phyloP scores from a whole-genome alignment of 1,140 invertebrate species.

The Sipha flava region DNA sequence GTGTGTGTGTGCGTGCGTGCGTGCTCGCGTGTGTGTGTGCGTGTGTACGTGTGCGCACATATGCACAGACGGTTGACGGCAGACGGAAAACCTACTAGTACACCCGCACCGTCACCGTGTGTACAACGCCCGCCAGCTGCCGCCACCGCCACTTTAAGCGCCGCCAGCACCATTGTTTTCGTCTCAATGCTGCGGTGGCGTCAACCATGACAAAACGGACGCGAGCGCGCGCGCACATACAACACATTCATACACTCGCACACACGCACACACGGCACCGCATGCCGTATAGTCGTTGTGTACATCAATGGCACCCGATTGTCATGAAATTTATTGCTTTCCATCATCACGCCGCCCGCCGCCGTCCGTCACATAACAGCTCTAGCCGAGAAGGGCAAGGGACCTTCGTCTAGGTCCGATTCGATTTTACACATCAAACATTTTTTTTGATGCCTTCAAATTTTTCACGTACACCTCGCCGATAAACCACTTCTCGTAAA shows the following conservation, averaged over 20 bases:
- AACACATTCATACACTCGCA: too few relatives aligned
- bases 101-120: neutral
- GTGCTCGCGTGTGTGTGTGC: neutral
- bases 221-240: neutral
- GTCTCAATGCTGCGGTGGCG: conserved; percentile 10
- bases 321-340: conserved; percentile 22
- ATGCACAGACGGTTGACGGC: neutral
- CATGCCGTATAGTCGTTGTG: neutral
- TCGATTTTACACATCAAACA: neutral
- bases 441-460: neutral
- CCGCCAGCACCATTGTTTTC: conserved; percentile 4
- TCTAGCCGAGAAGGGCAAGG: neutral
- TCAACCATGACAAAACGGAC: conserved; percentile 20
- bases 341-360: neutral
- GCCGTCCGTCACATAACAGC: too few relatives aligned
- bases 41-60: neutral
- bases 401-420: neutral
- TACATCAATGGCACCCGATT: conserved; percentile 14
- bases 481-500: too few relatives aligned
- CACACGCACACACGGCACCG: neutral
- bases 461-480: too few relatives aligned
- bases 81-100: neutral
- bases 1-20: too few relatives aligned
- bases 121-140: neutral
- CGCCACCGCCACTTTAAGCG: neutral